These are phyloP conservation scores for Drosophila multiciliata DNA, from an alignment of 2,888 invertebrate genomes.

Conservation along the genomic window DNA sequence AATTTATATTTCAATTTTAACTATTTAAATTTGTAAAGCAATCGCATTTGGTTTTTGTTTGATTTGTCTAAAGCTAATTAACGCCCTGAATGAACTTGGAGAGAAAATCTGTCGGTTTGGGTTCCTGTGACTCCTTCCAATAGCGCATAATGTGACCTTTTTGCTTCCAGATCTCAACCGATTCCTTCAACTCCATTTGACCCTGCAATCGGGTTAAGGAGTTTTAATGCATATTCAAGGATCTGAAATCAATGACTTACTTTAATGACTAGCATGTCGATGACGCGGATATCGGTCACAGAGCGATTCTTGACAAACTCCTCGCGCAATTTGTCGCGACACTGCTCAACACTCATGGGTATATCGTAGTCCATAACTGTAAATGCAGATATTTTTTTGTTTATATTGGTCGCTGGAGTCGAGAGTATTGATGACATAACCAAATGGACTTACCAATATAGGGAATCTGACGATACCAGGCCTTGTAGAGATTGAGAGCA, in stretches of 20 bases:
- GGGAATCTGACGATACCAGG: constrained; percentile 97
- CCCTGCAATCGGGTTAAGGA: constrained; percentile 87
- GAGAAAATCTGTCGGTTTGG: constrained; percentile 95
- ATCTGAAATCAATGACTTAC: constrained; percentile 85
- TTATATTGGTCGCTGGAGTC: constrained; percentile 34
- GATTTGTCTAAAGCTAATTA: constrained; percentile 63
- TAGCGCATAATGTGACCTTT: constrained; percentile 94
- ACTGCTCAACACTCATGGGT: constrained; percentile 89
- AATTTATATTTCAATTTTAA: constrained; percentile 57
- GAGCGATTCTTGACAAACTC: constrained; percentile 91
- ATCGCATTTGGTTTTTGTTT: constrained; percentile 9
- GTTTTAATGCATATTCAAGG: neutral
- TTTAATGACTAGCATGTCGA: constrained; percentile 96
- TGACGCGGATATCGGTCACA: constrained; percentile 93
- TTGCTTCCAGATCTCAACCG: constrained; percentile 94
- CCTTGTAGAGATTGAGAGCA: constrained; percentile 95
- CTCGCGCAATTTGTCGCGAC: constrained; percentile 90
- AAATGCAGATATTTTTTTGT: constrained; percentile 28
- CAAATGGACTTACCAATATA: constrained; percentile 89
- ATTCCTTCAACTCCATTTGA: constrained; percentile 97
- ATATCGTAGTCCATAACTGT: constrained; percentile 94
- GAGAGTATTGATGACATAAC: constrained; percentile 74
- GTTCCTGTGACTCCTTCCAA: constrained; percentile 93
- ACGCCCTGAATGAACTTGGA: constrained; percentile 90
- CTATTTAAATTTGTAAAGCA: constrained; percentile 66